Evolutionary conservation across 1,140 invertebrate species (phyloP).

Genomic region (Ostrea edulis): DNA sequence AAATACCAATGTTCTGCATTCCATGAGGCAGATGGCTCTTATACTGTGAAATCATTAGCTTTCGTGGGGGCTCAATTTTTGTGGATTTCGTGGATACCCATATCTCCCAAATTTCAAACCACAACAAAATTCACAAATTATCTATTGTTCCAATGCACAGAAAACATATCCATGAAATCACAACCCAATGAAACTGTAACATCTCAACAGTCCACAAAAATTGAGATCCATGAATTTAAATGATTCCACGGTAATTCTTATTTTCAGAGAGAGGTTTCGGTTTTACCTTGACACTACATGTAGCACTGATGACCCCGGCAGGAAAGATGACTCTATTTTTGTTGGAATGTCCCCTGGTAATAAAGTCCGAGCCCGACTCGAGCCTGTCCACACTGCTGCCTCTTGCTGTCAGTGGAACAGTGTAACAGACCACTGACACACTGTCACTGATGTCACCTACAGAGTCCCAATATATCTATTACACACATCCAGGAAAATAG

Average conservation of each 20-base stretch:
- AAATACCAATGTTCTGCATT: neutral
- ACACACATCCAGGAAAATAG: too few species aligned
- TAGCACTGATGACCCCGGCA: slow-evolving; percentile 70
- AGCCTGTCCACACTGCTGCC: slow-evolving; percentile 71
- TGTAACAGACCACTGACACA: slow-evolving; percentile 76
- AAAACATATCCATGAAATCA: too few species aligned
- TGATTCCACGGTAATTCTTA: neutral
- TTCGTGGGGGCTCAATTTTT: too few species aligned
- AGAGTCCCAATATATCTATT: neutral
- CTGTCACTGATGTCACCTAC: slow-evolving; percentile 73
- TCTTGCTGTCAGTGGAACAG: slow-evolving; percentile 71
- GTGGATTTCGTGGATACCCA: too few species aligned
- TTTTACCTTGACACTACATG: slow-evolving; percentile 76
- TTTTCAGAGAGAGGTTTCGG: neutral
- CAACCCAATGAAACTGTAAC: neutral
- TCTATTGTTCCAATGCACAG: too few species aligned
- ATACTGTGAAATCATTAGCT: too few species aligned
- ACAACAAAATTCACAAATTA: too few species aligned
- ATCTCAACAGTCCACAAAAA: slow-evolving; percentile 12
- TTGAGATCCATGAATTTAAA: too few species aligned
- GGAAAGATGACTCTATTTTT: slow-evolving; percentile 72
- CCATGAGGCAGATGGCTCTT: too few species aligned
- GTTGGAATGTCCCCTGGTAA: slow-evolving; percentile 63
- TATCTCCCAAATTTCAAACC: too few species aligned
- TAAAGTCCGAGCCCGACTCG: slow-evolving; percentile 74